These are phyloP conservation scores for Scaptomyza cyrtandrae DNA, from an alignment of 2,888 invertebrate genomes.

Conservation along the genomic window DNA sequence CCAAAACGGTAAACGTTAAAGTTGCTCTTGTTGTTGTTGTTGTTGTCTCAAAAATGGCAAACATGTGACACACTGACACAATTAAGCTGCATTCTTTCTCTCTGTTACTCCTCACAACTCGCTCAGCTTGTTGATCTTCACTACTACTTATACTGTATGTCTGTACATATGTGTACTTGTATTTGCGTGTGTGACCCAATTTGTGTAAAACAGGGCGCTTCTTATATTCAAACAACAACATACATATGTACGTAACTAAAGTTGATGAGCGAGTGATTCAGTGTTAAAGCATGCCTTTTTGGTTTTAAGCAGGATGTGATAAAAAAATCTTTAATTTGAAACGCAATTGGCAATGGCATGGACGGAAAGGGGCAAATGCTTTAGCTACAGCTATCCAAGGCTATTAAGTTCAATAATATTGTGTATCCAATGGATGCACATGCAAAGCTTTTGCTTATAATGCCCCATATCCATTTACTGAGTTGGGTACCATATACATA, in stretches of 20 bases:
- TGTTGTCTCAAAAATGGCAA: constrained; percentile 30
- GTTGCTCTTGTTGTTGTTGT: background rate
- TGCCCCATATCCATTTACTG: background rate
- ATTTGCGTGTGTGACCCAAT: constrained; percentile 42
- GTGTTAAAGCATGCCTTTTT: constrained; percentile 26
- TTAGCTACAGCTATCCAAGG: constrained; percentile 5
- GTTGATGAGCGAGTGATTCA: constrained; percentile 46
- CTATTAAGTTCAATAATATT: background rate
- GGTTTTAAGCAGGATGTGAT: background rate
- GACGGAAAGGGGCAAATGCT: constrained; percentile 9
- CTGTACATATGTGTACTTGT: background rate
- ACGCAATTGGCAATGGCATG: constrained; percentile 54
- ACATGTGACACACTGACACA: constrained; percentile 65
- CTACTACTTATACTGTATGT: background rate
- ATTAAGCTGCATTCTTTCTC: constrained; percentile 28
- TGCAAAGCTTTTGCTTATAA: constrained; percentile 6
- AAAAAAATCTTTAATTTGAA: constrained; percentile 38
- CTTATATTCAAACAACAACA: constrained; percentile 4
- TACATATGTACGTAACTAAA: background rate
- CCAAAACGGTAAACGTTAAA: constrained; percentile 1
- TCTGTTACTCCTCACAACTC: background rate
- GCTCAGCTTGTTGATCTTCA: constrained; percentile 13
- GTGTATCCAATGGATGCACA: constrained; percentile 30
- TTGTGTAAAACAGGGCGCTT: constrained; percentile 21
- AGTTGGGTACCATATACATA: background rate